These are phyloP conservation scores for Amorpha juglandis DNA, from an alignment of 2,888 invertebrate genomes.

Conservation along the genomic window DNA sequence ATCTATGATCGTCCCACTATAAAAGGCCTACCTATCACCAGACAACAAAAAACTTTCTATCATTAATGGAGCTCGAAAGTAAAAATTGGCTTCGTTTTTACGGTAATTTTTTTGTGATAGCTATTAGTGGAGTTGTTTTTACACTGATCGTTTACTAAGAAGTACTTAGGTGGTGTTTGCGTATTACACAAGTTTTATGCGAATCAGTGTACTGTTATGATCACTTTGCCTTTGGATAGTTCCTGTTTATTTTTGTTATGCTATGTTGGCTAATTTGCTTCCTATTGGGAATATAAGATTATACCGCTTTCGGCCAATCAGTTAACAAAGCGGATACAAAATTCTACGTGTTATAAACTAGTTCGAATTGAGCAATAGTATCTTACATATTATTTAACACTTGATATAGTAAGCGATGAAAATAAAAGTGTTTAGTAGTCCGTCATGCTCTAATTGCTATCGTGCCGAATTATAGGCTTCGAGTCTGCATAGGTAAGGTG, in stretches of 20 bases:
- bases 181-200: slow-evolving; percentile 48
- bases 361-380: slow-evolving; percentile 8
- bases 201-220: slow-evolving; percentile 42
- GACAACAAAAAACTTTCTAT: slow-evolving; percentile 40
- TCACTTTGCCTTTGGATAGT: slow-evolving; percentile 34
- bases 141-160: slow-evolving; percentile 35
- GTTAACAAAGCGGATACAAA: background rate
- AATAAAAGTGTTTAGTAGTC: slow-evolving; percentile 36
- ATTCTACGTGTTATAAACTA: background rate
- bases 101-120: slow-evolving; percentile 58
- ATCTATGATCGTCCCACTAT: too few species aligned
- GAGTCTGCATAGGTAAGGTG: slow-evolving; percentile 32
- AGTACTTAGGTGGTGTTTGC: slow-evolving; percentile 36
- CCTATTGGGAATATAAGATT: background rate
- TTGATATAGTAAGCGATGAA: slow-evolving; percentile 30
- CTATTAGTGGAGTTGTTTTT: slow-evolving; percentile 36
- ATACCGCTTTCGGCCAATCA: background rate
- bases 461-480: slow-evolving; percentile 36
- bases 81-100: slow-evolving; percentile 53
- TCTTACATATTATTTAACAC: slow-evolving; percentile 23
- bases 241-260: slow-evolving; percentile 47
- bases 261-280: slow-evolving; percentile 18
- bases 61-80: slow-evolving; percentile 40
- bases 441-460: slow-evolving; percentile 41
- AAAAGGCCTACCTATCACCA: background rate